Conservation (phyloP, 2,888 invertebrate species). For the Dendrolimus pini region DNA sequence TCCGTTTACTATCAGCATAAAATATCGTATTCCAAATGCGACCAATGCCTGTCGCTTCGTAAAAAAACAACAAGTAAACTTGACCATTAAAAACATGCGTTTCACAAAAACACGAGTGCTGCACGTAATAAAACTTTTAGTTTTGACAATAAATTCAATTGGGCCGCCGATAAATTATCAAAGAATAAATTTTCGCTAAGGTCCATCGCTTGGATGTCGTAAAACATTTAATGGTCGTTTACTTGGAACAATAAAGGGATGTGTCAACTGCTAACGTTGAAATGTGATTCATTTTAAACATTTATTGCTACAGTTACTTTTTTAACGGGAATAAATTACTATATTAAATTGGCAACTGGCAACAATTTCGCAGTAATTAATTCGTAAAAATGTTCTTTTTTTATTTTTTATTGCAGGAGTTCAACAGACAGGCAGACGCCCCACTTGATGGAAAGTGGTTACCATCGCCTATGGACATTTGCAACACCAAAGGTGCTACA, state of each 20-base stretch:
- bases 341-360: background rate
- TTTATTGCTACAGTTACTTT: conserved; percentile 8
- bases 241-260: conserved; percentile 32
- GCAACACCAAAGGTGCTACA: too few species aligned
- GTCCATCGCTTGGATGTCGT: conserved; percentile 40
- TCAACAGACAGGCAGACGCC: too few species aligned
- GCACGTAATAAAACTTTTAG: conserved; percentile 50
- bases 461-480: too few species aligned
- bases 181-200: conserved; percentile 49
- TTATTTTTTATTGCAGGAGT: too few species aligned
- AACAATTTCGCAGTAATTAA: background rate
- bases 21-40: too few species aligned
- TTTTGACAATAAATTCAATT: conserved; percentile 60
- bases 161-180: conserved; percentile 53
- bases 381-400: too few species aligned
- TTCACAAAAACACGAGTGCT: conserved; percentile 4
- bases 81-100: conserved; percentile 19
- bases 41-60: too few species aligned
- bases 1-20: too few species aligned
- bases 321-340: background rate
- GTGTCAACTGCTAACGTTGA: conserved; percentile 24
- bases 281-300: conserved; percentile 17
- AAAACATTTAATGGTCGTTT: conserved; percentile 45
- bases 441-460: too few species aligned
- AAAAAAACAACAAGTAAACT: background rate